Conservation (phyloP, 37 sponge, comb jelly and placozoan species). For the Chondrilla cf. caribensis region DNA sequence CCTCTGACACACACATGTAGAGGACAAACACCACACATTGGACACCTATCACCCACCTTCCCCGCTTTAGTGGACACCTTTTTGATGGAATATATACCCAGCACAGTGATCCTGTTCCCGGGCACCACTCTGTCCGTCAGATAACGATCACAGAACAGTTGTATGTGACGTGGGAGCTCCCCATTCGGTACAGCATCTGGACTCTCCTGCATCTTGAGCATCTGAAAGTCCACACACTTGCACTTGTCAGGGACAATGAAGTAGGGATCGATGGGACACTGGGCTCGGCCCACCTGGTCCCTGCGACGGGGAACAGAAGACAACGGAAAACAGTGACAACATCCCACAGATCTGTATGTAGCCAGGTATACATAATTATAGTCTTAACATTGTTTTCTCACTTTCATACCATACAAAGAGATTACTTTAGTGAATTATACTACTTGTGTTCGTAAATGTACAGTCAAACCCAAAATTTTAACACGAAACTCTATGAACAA, state of each 20-base stretch:
- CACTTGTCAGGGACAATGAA: conserved; percentile 99
- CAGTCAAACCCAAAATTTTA: no score
- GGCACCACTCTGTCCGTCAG: conserved; percentile 92
- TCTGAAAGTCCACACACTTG: conserved; percentile 98
- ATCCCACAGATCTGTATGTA: no score
- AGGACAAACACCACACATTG: no score
- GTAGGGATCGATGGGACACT: conserved; percentile 95
- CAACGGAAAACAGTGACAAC: not conserved
- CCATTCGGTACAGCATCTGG: conserved; percentile 98
- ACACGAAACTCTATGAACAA: no score
- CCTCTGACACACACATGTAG: no score
- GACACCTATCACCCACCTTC: no score
- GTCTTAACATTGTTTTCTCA: no score
- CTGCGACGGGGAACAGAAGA: conserved; percentile 22
- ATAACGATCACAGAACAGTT: conserved; percentile 89
- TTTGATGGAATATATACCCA: conserved; percentile 95
- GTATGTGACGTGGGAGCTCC: conserved; percentile 98
- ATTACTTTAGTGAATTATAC: no score
- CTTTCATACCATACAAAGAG: no score
- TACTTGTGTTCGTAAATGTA: no score
- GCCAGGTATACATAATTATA: no score
- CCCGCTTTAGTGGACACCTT: conserved; percentile 54
- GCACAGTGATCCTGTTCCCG: conserved; percentile 90
- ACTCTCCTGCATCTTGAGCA: conserved; percentile 94
- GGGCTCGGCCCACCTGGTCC: conserved; percentile 77